A percentile compares a stretch with the other conserved stretches of the same genome.
Conservation (phyloP, 2,113 vertebrate genomes). For the Crotophaga sulcirostris region DNA sequence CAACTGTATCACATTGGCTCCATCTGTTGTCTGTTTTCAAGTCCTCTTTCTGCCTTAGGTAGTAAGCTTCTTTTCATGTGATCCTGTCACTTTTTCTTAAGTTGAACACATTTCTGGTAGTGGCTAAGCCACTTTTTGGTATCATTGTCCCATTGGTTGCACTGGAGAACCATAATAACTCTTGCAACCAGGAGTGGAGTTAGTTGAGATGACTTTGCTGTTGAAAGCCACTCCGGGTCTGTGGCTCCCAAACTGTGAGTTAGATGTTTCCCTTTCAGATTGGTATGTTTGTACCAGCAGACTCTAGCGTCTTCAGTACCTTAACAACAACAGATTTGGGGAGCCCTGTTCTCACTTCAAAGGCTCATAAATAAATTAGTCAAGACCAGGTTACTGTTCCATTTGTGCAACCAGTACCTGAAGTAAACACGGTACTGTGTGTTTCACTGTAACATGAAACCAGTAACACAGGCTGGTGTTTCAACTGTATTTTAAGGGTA, state of each 20-base stretch:
- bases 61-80: slow-evolving; percentile 36
- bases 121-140: not conserved
- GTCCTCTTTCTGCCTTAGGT: slow-evolving; percentile 17
- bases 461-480: not conserved
- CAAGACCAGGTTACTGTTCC: not conserved
- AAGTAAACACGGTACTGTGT: not conserved
- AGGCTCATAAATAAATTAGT: not conserved
- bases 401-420: fast-evolving
- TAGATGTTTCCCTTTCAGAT: fast-evolving
- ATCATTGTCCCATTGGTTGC: not conserved
- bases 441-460: not conserved
- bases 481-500: not conserved
- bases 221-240: not conserved
- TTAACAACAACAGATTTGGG: not conserved
- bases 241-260: not conserved
- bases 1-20: not conserved
- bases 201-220: not conserved
- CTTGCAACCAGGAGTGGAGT: not conserved
- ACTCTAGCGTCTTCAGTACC: no score
- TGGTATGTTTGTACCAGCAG: not conserved
- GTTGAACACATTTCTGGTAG: not conserved
- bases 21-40: slow-evolving; percentile 50
- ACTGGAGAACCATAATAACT: not conserved
- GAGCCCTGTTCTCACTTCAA: not conserved
- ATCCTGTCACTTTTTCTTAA: slow-evolving; percentile 27